Conservation (phyloP, 2,888 invertebrate species). For the Pseudeuparius sepicola region DNA sequence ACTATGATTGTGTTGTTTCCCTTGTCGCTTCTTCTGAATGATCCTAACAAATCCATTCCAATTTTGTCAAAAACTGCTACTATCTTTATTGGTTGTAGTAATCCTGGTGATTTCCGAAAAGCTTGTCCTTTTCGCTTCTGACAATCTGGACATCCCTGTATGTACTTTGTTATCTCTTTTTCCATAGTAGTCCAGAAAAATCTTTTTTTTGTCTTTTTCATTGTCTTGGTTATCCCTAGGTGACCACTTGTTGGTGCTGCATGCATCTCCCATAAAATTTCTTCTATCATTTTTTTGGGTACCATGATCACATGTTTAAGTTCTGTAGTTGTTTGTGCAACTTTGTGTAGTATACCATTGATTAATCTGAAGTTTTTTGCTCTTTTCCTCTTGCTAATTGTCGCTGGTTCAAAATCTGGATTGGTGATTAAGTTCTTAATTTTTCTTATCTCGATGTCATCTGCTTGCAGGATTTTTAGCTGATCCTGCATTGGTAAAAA, state of each 20-base stretch:
- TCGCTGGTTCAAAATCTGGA: no score
- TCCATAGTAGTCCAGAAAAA: neutral
- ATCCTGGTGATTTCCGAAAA: constrained; percentile 12
- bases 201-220: constrained; percentile 17
- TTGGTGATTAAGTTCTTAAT: no score
- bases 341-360: no score
- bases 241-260: constrained; percentile 20
- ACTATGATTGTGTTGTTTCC: constrained; percentile 22
- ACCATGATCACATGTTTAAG: constrained; percentile 21
- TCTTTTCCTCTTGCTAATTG: no score
- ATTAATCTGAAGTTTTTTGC: no score
- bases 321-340: no score
- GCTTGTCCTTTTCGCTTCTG: constrained; percentile 16
- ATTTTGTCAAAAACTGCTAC: constrained; percentile 15
- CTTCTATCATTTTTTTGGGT: constrained; percentile 16
- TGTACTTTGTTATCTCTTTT: neutral
- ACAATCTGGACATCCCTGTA: constrained; percentile 15
- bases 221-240: constrained; percentile 20
- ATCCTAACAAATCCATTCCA: constrained; percentile 21
- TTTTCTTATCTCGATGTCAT: no score
- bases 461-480: no score
- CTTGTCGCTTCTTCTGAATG: constrained; percentile 16
- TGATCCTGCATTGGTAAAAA: no score
- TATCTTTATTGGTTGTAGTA: constrained; percentile 9
- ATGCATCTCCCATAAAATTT: constrained; percentile 21